Conservation (phyloP, 2,113 vertebrate species). For the Hyperopisus bebe region DNA sequence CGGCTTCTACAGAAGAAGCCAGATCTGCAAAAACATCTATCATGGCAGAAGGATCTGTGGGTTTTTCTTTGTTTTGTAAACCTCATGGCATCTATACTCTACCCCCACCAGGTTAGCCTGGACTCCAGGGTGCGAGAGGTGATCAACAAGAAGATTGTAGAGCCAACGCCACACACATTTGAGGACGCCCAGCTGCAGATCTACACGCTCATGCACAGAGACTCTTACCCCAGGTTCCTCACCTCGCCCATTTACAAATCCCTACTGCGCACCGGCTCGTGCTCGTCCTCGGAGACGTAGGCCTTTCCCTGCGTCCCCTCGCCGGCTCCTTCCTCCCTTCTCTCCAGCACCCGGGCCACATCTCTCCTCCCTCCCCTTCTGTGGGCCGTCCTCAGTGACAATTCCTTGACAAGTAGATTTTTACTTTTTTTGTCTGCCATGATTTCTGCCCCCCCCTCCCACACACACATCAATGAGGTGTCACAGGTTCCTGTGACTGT, state of each 20-base stretch:
- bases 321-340: background rate
- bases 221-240: constrained; percentile 75
- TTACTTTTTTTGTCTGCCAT: background rate
- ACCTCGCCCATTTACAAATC: constrained; percentile 77
- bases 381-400: background rate
- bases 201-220: constrained; percentile 26
- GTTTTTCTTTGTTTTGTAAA: background rate
- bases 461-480: background rate
- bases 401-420: background rate
- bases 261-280: constrained; percentile 42
- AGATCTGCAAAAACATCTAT: background rate
- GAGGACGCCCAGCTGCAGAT: constrained; percentile 65
- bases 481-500: background rate
- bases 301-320: background rate
- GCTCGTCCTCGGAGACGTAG: constrained; percentile 16
- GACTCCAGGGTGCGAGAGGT: constrained; percentile 78
- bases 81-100: background rate
- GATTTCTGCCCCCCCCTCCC: background rate
- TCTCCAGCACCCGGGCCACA: background rate
- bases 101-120: constrained; percentile 66
- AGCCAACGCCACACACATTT: constrained; percentile 72
- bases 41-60: background rate
- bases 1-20: background rate
- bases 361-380: background rate
- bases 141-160: constrained; percentile 72